Percentiles rank a stretch among this genome's conserved stretches.
Evolutionary conservation across 2,888 invertebrate species (phyloP).

Genomic region (Epsilonema sp.): DNA sequence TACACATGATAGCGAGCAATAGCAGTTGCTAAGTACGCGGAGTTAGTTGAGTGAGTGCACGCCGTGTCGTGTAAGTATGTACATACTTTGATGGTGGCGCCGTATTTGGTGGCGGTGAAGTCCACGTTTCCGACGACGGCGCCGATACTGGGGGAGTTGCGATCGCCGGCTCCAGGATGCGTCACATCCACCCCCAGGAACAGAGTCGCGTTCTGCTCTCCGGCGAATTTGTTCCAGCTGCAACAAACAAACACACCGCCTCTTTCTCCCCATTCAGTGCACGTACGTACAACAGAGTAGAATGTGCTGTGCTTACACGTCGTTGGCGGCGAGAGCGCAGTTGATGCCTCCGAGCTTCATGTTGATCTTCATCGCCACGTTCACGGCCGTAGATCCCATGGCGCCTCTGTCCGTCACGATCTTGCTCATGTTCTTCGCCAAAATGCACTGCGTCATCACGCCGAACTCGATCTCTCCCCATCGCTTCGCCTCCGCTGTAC

Average conservation of each 20-base stretch:
- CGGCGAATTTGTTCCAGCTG: slow-evolving; percentile 24
- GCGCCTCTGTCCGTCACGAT: slow-evolving; percentile 16
- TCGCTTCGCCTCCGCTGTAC: slow-evolving; percentile 29
- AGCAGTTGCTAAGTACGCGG: too few relatives aligned
- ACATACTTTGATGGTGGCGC: slow-evolving; percentile 46
- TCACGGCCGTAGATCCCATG: slow-evolving; percentile 38
- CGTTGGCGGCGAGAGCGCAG: slow-evolving; percentile 36
- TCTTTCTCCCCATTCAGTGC: too few relatives aligned
- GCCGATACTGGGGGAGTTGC: slow-evolving; percentile 39
- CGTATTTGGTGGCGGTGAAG: slow-evolving; percentile 17
- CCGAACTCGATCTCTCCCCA: slow-evolving; percentile 29
- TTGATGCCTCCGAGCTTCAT: slow-evolving; percentile 62
- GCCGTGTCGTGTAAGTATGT: too few relatives aligned
- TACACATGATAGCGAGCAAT: too few relatives aligned
- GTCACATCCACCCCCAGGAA: slow-evolving; percentile 76
- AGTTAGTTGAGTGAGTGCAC: too few relatives aligned
- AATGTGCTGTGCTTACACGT: too few relatives aligned
- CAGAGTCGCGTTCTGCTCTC: slow-evolving; percentile 42
- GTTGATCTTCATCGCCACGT: slow-evolving; percentile 38
- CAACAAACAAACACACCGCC: too few relatives aligned
- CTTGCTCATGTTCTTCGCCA: slow-evolving; percentile 16
- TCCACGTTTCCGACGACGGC: slow-evolving; percentile 34
- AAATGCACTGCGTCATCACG: slow-evolving; percentile 28
- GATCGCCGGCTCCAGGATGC: slow-evolving; percentile 62
- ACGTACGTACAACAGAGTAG: too few relatives aligned